phyloP scores from a whole-genome alignment of 2,888 invertebrate genomes.

The Hemaris fuciformis region DNA sequence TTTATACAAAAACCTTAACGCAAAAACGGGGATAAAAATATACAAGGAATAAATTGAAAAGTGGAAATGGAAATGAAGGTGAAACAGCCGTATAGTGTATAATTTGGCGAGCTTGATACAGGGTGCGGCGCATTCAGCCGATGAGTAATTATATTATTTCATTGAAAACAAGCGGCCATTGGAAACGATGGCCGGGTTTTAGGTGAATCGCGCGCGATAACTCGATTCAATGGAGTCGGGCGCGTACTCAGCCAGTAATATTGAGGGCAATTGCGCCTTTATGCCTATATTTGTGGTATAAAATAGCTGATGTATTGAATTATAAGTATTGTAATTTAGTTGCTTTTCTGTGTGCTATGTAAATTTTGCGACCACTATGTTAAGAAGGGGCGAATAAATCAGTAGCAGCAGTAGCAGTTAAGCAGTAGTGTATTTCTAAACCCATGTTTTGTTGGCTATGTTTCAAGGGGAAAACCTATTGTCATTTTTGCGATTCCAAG shows the following conservation, averaged over 20 bases:
- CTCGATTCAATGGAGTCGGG: neutral
- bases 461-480: too few relatives aligned
- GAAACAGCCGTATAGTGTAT: neutral
- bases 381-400: too few relatives aligned
- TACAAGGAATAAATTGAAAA: neutral
- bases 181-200: neutral
- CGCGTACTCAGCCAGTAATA: neutral
- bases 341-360: too few relatives aligned
- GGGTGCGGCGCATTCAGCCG: neutral
- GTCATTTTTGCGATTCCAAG: too few relatives aligned
- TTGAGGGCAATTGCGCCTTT: too few relatives aligned
- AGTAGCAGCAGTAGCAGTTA: too few relatives aligned
- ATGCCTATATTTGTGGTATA: too few relatives aligned
- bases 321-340: too few relatives aligned
- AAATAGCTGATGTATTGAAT: too few relatives aligned
- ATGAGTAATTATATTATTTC: neutral
- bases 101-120: neutral
- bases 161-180: neutral
- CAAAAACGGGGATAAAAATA: neutral
- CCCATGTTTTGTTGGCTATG: too few relatives aligned
- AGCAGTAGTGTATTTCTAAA: too few relatives aligned
- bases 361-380: too few relatives aligned
- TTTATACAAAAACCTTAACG: neutral
- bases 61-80: neutral
- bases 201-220: slow-evolving; percentile 7